Percentiles rank a stretch among this genome's conserved stretches.
These are phyloP conservation scores for Syritta pipiens DNA, from an alignment of 2,888 invertebrate genomes.

Conservation along the genomic window DNA sequence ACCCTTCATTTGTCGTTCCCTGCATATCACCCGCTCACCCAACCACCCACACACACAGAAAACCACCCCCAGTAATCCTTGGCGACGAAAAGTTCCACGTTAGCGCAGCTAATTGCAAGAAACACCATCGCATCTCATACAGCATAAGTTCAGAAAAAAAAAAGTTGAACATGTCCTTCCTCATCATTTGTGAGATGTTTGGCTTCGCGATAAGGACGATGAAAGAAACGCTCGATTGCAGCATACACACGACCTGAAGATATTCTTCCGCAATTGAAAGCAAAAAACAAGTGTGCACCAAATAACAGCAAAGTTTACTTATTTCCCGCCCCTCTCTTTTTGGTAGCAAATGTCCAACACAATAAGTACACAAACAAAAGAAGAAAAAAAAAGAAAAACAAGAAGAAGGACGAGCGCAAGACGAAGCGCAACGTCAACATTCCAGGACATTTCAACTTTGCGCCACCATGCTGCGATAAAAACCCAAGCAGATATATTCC, in stretches of 20 bases:
- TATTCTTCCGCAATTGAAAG: conserved; percentile 65
- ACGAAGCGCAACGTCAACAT: conserved; percentile 30
- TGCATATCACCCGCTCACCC: not conserved
- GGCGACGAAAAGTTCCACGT: conserved; percentile 59
- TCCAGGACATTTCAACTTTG: conserved; percentile 41
- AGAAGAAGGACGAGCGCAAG: conserved; percentile 3
- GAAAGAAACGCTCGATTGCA: conserved; percentile 3
- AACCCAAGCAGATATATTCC: conserved; percentile 45
- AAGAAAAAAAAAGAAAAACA: too few relatives aligned
- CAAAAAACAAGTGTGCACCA: conserved; percentile 32
- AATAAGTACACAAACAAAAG: not conserved
- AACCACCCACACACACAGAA: not conserved
- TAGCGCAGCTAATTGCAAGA: conserved; percentile 65
- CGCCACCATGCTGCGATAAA: conserved; percentile 21
- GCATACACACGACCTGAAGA: conserved; percentile 59
- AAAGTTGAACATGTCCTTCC: conserved; percentile 43
- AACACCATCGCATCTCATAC: conserved; percentile 49
- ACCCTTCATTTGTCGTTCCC: conserved; percentile 22
- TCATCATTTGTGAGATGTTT: conserved; percentile 54
- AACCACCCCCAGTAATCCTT: conserved; percentile 36
- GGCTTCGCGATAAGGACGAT: conserved; percentile 28
- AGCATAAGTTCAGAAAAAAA: conserved; percentile 10
- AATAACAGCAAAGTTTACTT: conserved; percentile 42
- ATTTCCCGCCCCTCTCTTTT: not conserved
- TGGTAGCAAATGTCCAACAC: not conserved